Evolutionary conservation across 2,113 vertebrate species (phyloP).

Genomic region (Opisthocomus hoazin): DNA sequence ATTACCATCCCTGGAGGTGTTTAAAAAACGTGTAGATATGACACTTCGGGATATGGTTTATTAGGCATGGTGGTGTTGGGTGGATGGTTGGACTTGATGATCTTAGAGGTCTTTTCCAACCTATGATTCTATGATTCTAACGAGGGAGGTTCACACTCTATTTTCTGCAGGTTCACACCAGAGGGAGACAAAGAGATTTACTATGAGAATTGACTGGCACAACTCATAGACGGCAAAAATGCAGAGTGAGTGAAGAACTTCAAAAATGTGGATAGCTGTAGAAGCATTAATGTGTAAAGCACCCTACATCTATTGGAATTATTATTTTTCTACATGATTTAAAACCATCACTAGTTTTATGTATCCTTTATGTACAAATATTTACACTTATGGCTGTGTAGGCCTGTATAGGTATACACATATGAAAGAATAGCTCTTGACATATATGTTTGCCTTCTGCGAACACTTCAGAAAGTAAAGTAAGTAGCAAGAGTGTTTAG

Average conservation of each 20-base stretch:
- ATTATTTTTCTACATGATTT: not conserved
- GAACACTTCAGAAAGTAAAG: not conserved
- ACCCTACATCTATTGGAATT: not conserved
- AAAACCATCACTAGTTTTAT: not conserved
- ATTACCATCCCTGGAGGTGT: no score
- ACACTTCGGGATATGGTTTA: no score
- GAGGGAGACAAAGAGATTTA: not conserved
- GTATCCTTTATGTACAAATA: not conserved
- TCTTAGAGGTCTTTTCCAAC: no score
- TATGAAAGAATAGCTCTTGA: not conserved
- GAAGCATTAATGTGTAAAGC: not conserved
- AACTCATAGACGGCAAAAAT: not conserved
- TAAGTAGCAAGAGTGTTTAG: not conserved
- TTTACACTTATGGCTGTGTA: not conserved
- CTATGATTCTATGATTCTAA: no score
- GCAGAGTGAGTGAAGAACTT: not conserved
- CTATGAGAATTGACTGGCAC: not conserved
- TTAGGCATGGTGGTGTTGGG: no score
- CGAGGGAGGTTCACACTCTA: not conserved
- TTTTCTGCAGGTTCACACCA: not conserved
- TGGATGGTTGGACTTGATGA: no score
- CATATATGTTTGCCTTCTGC: not conserved
- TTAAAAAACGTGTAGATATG: no score
- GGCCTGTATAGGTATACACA: accelerated
- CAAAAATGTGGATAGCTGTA: not conserved